phyloP scores from a whole-genome alignment of 2,113 vertebrate species.

The Heterocephalus glaber region DNA sequence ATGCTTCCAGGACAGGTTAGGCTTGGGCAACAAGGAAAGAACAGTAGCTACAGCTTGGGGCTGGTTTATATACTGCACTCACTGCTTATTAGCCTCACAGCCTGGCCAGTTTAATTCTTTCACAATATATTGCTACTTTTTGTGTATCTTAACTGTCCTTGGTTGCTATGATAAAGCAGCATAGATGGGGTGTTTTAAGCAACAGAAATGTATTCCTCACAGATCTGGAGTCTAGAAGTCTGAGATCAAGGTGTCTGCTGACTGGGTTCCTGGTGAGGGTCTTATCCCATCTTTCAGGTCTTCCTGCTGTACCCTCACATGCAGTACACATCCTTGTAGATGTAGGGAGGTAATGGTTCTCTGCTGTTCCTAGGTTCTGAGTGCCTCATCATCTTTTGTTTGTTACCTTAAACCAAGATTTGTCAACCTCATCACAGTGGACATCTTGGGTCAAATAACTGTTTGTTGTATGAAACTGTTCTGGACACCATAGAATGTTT shows the following conservation, averaged over 20 bases:
- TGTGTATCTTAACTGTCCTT: neutral
- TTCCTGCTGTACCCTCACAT: neutral
- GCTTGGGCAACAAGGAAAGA: neutral
- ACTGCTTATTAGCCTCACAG: neutral
- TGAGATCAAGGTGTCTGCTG: neutral
- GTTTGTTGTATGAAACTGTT: neutral
- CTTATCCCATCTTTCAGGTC: neutral
- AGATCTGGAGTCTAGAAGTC: neutral
- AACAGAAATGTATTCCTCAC: neutral
- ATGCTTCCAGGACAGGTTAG: neutral
- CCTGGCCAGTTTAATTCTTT: neutral
- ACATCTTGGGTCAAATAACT: neutral
- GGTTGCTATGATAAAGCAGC: neutral
- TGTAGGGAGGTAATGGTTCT: neutral
- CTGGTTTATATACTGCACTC: neutral
- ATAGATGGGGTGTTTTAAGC: neutral
- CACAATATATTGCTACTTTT: neutral
- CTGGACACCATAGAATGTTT: neutral
- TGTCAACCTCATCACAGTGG: neutral
- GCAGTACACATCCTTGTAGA: neutral
- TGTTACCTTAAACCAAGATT: neutral
- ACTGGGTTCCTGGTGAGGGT: neutral
- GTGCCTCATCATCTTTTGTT: neutral
- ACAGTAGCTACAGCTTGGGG: neutral
- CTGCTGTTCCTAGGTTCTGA: neutral